Conservation (phyloP, 1,140 invertebrate genomes). For the Capitella teleta region DNA sequence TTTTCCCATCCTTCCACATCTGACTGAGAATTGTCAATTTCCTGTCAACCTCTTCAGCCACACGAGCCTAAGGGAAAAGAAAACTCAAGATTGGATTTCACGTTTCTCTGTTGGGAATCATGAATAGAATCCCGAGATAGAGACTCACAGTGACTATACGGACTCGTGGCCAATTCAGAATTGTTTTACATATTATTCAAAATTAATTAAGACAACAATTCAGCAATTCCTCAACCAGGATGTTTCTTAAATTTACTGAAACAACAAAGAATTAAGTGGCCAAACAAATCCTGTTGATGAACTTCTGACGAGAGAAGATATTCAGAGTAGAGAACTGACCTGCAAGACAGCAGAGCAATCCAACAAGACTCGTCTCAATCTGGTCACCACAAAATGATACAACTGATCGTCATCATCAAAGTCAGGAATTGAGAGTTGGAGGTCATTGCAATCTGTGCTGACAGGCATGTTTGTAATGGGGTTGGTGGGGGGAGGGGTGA, state of each 20-base stretch:
- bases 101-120: too few species aligned
- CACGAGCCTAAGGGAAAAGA: slow-evolving; percentile 1
- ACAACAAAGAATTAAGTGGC: too few species aligned
- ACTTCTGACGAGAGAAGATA: too few species aligned
- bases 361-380: slow-evolving; percentile 5
- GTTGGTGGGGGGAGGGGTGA: slow-evolving; percentile 2
- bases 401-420: slow-evolving; percentile 14
- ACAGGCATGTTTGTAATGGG: slow-evolving; percentile 9
- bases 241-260: too few species aligned
- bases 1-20: slow-evolving; percentile 14
- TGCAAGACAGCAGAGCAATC: slow-evolving; percentile 5
- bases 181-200: too few species aligned
- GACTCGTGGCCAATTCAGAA: too few species aligned
- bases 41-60: slow-evolving; percentile 11
- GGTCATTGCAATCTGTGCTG: not conserved
- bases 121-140: not conserved
- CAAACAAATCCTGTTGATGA: too few species aligned
- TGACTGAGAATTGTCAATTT: slow-evolving; percentile 12
- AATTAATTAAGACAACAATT: too few species aligned
- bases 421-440: slow-evolving; percentile 6
- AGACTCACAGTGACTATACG: not conserved
- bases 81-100: too few species aligned
- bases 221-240: too few species aligned
- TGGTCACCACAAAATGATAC: slow-evolving; percentile 10
- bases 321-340: not conserved